Conservation (phyloP, 2,888 invertebrate species). For the Drosophila phalerata region DNA sequence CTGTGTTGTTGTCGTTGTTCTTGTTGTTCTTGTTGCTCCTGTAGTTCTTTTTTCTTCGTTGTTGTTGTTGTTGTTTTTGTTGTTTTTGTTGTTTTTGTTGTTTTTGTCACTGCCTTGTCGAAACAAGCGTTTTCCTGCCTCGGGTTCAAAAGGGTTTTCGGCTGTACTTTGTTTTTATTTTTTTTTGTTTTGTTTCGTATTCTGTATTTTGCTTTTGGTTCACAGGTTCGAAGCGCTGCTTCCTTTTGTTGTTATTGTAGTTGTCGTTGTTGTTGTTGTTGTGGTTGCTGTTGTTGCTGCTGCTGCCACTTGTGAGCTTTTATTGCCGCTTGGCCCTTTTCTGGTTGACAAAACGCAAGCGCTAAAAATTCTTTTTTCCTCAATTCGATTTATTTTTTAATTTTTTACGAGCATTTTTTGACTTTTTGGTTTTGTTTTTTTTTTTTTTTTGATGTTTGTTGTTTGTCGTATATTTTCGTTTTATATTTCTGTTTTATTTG, state of each 20-base stretch:
- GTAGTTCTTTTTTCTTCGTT: conserved; percentile 27
- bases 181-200: conserved; percentile 21
- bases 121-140: conserved; percentile 81
- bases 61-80: conserved; percentile 40
- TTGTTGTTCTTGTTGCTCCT: conserved; percentile 35
- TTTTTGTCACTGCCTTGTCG: conserved; percentile 58
- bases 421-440: conserved; percentile 35
- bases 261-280: conserved; percentile 32
- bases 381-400: conserved; percentile 35
- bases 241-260: conserved; percentile 32
- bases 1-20: conserved; percentile 57
- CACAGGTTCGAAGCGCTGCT: conserved; percentile 24
- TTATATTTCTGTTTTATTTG: conserved; percentile 27
- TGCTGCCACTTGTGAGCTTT: conserved; percentile 76
- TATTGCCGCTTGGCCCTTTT: conserved; percentile 70
- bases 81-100: conserved; percentile 45
- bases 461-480: conserved; percentile 16
- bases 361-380: conserved; percentile 58
- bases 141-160: conserved; percentile 55
- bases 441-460: conserved; percentile 23
- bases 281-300: conserved; percentile 52
- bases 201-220: conserved; percentile 32
- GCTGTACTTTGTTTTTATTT: conserved; percentile 32
- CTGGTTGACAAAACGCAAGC: conserved; percentile 75
- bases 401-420: conserved; percentile 54